Base-by-base conservation (phyloP, 1,140 invertebrate species). In the Calycopis cecrops region DNA sequence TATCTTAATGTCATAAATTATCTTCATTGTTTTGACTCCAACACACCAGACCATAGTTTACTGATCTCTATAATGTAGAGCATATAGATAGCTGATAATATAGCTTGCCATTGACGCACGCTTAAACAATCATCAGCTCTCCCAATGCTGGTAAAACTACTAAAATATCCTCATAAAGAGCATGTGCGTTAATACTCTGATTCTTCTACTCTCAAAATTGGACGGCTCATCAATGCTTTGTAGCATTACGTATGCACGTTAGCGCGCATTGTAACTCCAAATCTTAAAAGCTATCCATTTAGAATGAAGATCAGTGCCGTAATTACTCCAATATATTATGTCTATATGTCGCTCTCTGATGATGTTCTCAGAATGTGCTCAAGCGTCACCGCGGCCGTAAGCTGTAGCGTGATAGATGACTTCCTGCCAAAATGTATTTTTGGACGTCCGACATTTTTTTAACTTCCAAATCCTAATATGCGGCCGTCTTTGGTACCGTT, bases 341-440 rank as follows among this genome's bases (percentile, higher is more conserved):
- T 28, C 2, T 28, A 28, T 28, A 28, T 6, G 21, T 28, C 21
- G 21, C 2, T 28, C 21, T 28, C 58, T 65, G 49, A 65, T 18
- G 33, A 63, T 63, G 62, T 84, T 78, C 73, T 62, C 53, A 63
- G 67, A 73, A 76, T 65, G 63, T 67, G 55, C 40, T 52, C 51
- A 57, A 28, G 17, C 48, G 56, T 61, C 67, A 42, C 21, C 2
- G 59, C 49, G 65, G 71, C 72, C 71, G 69, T 52, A 70, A 63
- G 63, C 63, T 67, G 55, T 61, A 69, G 67, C 72, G 63, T 77
- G 75, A 79, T 75, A 60, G 72, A 79, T 80, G 74, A 69, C 76
- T 79, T 81, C 76, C 78, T 74, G 74, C 62, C 67, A 67, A 61
- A 68, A 61, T 69, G 71, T 69, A 61, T 64, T 64, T 60, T 52